Conservation (phyloP, 1,140 invertebrate genomes). For the Anadara kagoshimensis region DNA sequence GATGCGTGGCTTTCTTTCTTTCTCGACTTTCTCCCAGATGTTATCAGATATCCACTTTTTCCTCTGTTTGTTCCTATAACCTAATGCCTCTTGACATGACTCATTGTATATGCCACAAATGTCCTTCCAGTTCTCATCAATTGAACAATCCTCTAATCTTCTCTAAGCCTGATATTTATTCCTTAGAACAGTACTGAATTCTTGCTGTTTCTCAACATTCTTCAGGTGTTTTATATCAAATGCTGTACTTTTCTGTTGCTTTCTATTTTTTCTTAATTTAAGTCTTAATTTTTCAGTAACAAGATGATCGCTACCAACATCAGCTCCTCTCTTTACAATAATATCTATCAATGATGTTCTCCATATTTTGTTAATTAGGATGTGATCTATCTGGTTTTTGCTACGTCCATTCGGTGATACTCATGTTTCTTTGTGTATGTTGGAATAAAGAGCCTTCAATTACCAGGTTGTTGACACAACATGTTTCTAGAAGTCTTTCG, state of each 20-base stretch:
- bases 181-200: background rate
- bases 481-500: conserved; percentile 25
- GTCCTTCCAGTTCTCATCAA: too few relatives aligned
- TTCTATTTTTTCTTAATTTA: conserved; percentile 8
- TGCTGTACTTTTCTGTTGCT: conserved; percentile 4
- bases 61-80: background rate
- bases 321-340: conserved; percentile 15
- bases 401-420: conserved; percentile 45
- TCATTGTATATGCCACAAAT: too few relatives aligned
- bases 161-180: conserved; percentile 4
- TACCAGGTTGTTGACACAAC: conserved; percentile 33
- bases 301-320: conserved; percentile 37
- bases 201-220: conserved; percentile 2
- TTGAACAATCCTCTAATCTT: too few relatives aligned
- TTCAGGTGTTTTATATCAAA: background rate
- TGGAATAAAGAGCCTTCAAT: conserved; percentile 36
- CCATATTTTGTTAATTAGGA: conserved; percentile 43
- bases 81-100: background rate
- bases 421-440: conserved; percentile 47
- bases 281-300: conserved; percentile 21
- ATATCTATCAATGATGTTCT: conserved; percentile 37
- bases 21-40: too few relatives aligned
- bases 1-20: too few relatives aligned
- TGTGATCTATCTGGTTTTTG: too few relatives aligned
- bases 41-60: background rate